Percentiles rank a stretch among this genome's conserved stretches.
These are phyloP conservation scores for Cabera pusaria DNA, from an alignment of 2,888 invertebrate species.

Conservation along the genomic window DNA sequence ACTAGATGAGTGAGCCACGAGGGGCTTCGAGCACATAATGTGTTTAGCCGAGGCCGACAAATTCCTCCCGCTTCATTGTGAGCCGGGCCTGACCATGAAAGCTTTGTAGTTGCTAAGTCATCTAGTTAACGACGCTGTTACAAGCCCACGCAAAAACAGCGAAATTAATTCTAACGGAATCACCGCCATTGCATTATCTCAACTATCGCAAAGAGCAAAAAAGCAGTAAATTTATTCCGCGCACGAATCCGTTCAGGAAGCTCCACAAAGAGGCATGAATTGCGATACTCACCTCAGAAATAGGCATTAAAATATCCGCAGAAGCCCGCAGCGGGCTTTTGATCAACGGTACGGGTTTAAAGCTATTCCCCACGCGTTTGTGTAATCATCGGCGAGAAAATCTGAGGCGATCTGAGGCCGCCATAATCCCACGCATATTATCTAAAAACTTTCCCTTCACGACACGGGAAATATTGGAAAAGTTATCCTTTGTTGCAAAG, in stretches of 20 bases:
- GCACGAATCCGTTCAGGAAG: constrained; percentile 33
- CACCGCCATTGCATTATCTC: constrained; percentile 30
- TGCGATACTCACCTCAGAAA: constrained; percentile 41
- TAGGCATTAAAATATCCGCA: constrained; percentile 49
- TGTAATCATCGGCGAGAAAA: constrained; percentile 56
- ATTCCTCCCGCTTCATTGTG: constrained; percentile 31
- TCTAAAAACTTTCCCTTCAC: constrained; percentile 37
- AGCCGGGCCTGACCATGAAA: constrained; percentile 29
- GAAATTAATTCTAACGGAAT: constrained; percentile 32
- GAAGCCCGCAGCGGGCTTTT: constrained; percentile 46
- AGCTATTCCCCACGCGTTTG: constrained; percentile 55
- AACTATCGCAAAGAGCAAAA: constrained; percentile 34
- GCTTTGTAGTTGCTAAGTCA: constrained; percentile 31
- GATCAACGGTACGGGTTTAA: constrained; percentile 46
- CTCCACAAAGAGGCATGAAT: constrained; percentile 43
- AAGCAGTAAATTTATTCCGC: constrained; percentile 37
- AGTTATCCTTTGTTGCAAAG: constrained; percentile 38
- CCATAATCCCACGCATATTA: constrained; percentile 38
- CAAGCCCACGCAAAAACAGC: constrained; percentile 32
- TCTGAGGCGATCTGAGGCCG: constrained; percentile 42
- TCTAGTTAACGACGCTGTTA: constrained; percentile 33
- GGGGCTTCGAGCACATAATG: constrained; percentile 11
- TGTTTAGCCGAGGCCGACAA: constrained; percentile 26
- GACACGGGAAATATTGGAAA: constrained; percentile 47
- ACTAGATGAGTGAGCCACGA: neutral